Percentiles rank a stretch among this genome's conserved stretches.
phyloP scores from a whole-genome alignment of 2,113 vertebrate genomes.

The Barbus barbus region DNA sequence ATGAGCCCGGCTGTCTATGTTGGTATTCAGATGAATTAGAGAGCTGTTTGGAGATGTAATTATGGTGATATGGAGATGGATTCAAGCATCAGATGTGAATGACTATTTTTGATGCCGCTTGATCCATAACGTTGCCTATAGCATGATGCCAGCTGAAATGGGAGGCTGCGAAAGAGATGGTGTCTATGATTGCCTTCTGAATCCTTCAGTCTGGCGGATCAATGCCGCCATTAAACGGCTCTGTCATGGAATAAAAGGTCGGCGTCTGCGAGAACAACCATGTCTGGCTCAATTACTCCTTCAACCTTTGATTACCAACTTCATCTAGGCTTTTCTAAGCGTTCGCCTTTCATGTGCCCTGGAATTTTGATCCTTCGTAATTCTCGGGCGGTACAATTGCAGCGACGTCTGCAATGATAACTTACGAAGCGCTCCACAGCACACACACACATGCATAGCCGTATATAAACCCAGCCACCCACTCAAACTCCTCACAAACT shows the following conservation, averaged over 20 bases:
- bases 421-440: conserved; percentile 57
- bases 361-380: conserved; percentile 77
- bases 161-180: conserved; percentile 74
- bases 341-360: conserved; percentile 73
- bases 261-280: conserved; percentile 74
- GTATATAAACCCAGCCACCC: conserved; percentile 53
- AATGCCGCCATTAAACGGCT: conserved; percentile 80
- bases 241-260: conserved; percentile 79
- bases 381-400: conserved; percentile 74
- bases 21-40: conserved; percentile 74
- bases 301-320: conserved; percentile 80
- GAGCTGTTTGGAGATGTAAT: conserved; percentile 73
- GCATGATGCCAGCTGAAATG: conserved; percentile 76
- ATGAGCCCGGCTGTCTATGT: conserved; percentile 72
- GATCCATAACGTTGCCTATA: conserved; percentile 74
- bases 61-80: conserved; percentile 77
- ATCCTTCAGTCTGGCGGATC: conserved; percentile 77
- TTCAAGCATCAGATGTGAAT: conserved; percentile 81
- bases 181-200: conserved; percentile 80
- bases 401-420: conserved; percentile 65
- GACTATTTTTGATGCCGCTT: conserved; percentile 80
- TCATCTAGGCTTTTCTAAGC: conserved; percentile 74
- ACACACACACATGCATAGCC: conserved; percentile 1
- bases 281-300: conserved; percentile 79
- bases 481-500: conserved; percentile 73